These are phyloP conservation scores for Ceratosolen solmsi DNA, from an alignment of 1,140 invertebrate species.

Conservation along the genomic window DNA sequence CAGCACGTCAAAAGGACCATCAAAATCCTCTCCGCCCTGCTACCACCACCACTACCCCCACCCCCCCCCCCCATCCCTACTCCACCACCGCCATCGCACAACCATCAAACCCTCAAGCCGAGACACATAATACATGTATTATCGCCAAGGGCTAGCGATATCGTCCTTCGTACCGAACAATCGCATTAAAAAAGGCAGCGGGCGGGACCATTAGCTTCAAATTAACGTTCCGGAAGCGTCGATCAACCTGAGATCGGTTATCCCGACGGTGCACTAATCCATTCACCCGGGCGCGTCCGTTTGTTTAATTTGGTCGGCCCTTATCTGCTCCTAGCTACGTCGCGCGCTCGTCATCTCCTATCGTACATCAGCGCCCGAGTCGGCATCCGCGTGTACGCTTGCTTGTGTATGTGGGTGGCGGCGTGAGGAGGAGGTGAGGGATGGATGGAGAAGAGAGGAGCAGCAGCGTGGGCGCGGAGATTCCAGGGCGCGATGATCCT, in stretches of 20 bases:
- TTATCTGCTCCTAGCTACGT: conserved; percentile 1
- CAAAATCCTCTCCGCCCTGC: no score
- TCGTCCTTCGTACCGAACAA: neutral
- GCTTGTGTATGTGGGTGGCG: no score
- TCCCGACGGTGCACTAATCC: conserved; percentile 53
- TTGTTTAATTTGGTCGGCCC: conserved; percentile 27
- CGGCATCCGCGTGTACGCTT: conserved; percentile 62
- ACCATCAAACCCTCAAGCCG: neutral
- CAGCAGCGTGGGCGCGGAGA: conserved; percentile 63
- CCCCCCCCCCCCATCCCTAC: neutral
- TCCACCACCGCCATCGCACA: neutral
- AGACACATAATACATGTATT: neutral
- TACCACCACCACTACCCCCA: neutral
- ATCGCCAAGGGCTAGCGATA: neutral
- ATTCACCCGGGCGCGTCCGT: neutral
- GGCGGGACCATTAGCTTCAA: conserved; percentile 44
- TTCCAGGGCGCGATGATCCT: conserved; percentile 63
- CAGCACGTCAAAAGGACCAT: no score
- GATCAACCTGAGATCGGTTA: conserved; percentile 50
- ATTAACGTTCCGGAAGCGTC: conserved; percentile 49
- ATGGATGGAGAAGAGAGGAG: no score
- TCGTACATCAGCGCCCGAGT: neutral
- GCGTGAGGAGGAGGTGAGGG: no score
- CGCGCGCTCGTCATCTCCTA: neutral
- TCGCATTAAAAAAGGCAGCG: conserved; percentile 50